These are phyloP conservation scores for Microcebus ravelobensis DNA, from an alignment of 2,113 vertebrate species.

Conservation along the genomic window DNA sequence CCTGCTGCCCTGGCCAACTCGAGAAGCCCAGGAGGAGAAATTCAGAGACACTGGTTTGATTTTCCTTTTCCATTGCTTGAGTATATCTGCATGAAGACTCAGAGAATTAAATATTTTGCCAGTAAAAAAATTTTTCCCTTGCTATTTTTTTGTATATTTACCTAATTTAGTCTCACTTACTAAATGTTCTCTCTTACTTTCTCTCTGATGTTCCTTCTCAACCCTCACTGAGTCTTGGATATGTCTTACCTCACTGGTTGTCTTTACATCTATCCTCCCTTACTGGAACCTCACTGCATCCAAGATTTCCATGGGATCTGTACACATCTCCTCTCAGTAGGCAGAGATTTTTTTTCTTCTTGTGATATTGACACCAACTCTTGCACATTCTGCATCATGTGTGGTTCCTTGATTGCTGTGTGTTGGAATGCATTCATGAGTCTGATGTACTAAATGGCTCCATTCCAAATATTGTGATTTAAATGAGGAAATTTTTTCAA, in stretches of 20 bases:
- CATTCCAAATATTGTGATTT: neutral
- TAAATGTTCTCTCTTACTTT: neutral
- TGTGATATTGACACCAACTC: neutral
- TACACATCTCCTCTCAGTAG: neutral
- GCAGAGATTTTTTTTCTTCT: neutral
- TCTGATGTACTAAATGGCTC: neutral
- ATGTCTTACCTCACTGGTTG: neutral
- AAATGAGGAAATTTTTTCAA: neutral
- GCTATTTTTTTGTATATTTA: neutral
- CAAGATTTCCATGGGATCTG: neutral
- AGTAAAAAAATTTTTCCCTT: neutral
- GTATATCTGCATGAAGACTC: neutral
- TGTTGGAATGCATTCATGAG: neutral
- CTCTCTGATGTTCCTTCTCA: neutral
- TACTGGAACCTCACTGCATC: neutral
- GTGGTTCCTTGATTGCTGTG: neutral
- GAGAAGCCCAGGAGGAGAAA: conserved; percentile 72
- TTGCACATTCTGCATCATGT: neutral
- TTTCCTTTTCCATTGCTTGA: conserved; percentile 52
- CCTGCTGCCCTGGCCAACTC: neutral
- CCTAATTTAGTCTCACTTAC: neutral
- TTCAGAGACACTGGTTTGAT: conserved; percentile 57
- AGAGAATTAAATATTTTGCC: neutral
- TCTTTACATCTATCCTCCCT: neutral
- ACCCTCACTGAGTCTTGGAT: neutral